These are phyloP conservation scores for Stictocephala bisonia DNA, from an alignment of 2,888 invertebrate species.

Conservation along the genomic window DNA sequence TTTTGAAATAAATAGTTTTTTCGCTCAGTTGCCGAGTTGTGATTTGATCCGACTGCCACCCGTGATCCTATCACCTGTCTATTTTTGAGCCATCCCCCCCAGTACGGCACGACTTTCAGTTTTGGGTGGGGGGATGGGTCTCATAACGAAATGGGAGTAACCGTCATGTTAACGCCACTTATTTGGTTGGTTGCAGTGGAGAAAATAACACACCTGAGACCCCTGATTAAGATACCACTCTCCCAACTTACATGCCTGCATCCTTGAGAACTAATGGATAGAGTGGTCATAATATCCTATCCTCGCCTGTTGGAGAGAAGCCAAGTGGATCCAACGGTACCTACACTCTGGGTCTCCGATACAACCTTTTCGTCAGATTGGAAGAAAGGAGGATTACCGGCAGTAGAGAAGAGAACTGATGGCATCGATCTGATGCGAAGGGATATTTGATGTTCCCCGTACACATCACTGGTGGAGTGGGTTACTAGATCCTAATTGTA, in stretches of 20 bases:
- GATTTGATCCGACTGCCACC: no score
- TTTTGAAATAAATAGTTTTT: no score
- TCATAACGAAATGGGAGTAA: no score
- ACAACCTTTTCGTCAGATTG: slow-evolving; percentile 3
- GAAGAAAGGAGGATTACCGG: background rate
- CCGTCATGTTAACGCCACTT: no score
- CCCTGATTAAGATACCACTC: background rate
- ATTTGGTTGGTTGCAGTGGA: background rate
- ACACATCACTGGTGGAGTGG: background rate
- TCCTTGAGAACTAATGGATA: background rate
- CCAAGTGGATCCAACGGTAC: background rate
- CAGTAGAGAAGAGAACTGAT: background rate
- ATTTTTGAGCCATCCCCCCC: no score
- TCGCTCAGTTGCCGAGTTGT: no score
- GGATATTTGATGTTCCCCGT: background rate
- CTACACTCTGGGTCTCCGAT: background rate
- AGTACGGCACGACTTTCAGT: no score
- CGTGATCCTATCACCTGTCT: no score
- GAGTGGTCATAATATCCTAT: background rate
- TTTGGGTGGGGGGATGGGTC: no score
- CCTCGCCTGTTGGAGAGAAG: background rate
- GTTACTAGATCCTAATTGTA: background rate
- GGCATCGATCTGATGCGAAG: background rate
- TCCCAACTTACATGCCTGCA: background rate
- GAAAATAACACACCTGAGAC: background rate